Percentiles rank a stretch among this genome's conserved stretches.
Conservation (phyloP, 2,797 vertebrate species). For the Bradypodion pumilum region DNA sequence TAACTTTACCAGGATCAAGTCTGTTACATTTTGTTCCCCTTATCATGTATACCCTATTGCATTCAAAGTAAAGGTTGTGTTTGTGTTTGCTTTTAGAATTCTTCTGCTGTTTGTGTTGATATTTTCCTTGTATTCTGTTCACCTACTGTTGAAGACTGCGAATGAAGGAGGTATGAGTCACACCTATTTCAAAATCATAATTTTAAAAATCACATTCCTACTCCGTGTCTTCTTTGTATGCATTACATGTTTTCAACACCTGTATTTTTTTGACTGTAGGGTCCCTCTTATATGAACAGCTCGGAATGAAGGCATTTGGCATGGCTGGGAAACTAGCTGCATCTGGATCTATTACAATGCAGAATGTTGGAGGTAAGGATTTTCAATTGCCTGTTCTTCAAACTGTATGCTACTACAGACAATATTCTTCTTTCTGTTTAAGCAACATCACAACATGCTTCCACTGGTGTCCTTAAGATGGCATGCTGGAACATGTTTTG, state of each 20-base stretch:
- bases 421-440: slow-evolving; percentile 51
- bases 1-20: not conserved
- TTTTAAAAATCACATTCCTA: not conserved
- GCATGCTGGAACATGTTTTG: slow-evolving; percentile 68
- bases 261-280: slow-evolving; percentile 72
- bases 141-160: slow-evolving; percentile 96
- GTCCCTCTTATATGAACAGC: slow-evolving; percentile 91
- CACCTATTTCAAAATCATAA: not conserved
- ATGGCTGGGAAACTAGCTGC: slow-evolving; percentile 94
- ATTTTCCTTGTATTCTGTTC: slow-evolving; percentile 96
- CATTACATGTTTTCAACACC: slow-evolving; percentile 20
- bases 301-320: slow-evolving; percentile 94
- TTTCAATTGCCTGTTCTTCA: slow-evolving; percentile 9
- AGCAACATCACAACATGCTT: slow-evolving; percentile 64
- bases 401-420: not conserved
- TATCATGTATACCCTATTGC: not conserved
- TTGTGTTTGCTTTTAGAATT: slow-evolving; percentile 77
- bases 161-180: slow-evolving; percentile 91
- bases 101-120: slow-evolving; percentile 89
- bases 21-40: not conserved
- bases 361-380: slow-evolving; percentile 93
- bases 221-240: not conserved
- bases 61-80: not conserved
- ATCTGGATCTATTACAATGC: slow-evolving; percentile 93
- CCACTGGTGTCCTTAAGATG: slow-evolving; percentile 64